These are phyloP conservation scores for Orycteropus afer DNA, from an alignment of 2,113 vertebrate genomes.

Conservation along the genomic window DNA sequence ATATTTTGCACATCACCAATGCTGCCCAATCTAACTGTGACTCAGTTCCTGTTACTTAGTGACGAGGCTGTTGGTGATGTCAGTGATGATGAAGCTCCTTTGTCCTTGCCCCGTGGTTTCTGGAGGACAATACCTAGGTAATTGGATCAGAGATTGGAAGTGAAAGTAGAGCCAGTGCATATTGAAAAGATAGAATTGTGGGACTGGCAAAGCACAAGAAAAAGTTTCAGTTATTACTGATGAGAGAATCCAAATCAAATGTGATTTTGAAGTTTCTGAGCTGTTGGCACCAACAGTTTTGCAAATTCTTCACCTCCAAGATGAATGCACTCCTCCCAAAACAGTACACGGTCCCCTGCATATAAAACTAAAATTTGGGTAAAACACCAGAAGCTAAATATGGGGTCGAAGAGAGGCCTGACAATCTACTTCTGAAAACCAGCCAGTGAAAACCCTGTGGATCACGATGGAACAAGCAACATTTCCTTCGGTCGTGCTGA, in stretches of 20 bases:
- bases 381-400: background rate
- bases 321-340: background rate
- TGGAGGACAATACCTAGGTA: background rate
- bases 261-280: background rate
- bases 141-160: constrained; percentile 29
- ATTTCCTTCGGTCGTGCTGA: background rate
- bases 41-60: constrained; percentile 3
- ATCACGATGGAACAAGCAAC: background rate
- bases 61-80: constrained; percentile 25
- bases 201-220: constrained; percentile 11
- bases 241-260: background rate
- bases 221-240: constrained; percentile 13
- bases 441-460: background rate
- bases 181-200: constrained; percentile 40
- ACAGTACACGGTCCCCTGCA: background rate
- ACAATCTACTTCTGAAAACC: background rate
- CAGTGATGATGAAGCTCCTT: background rate
- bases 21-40: background rate
- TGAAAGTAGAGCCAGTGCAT: constrained; percentile 26
- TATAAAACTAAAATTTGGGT: background rate
- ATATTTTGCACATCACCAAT: background rate
- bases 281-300: background rate
- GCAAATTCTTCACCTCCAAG: background rate
- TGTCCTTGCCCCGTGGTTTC: background rate
- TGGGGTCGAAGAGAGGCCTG: background rate